phyloP scores from a whole-genome alignment of 2,888 invertebrate genomes.

The Cantharis flavilabris region DNA sequence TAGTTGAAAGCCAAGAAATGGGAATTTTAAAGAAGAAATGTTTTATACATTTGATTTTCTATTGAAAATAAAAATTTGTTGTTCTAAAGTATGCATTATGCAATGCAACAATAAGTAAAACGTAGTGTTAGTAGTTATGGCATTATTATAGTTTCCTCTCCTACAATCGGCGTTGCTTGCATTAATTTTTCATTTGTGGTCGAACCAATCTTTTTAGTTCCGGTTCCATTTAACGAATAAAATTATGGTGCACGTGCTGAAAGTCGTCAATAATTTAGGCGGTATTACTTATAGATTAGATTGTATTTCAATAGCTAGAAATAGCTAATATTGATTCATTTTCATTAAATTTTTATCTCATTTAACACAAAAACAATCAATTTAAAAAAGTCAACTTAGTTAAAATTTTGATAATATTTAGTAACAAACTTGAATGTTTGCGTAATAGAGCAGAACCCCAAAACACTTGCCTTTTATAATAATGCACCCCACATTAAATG shows the following conservation, averaged over 20 bases:
- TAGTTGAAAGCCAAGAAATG: no score
- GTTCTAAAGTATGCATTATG: neutral
- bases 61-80: no score
- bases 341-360: neutral
- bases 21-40: no score
- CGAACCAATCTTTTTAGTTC: constrained; percentile 36
- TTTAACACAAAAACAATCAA: neutral
- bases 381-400: neutral
- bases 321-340: neutral
- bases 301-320: neutral
- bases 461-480: constrained; percentile 40
- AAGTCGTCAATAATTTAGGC: constrained; percentile 9
- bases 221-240: constrained; percentile 29
- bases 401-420: neutral
- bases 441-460: constrained; percentile 14
- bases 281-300: constrained; percentile 1
- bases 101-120: neutral
- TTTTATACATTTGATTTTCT: neutral
- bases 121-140: neutral
- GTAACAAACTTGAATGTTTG: neutral
- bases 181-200: constrained; percentile 38
- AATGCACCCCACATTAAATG: constrained; percentile 53
- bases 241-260: constrained; percentile 32
- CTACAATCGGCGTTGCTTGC: neutral
- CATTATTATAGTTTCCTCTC: neutral